Evolutionary conservation across 2,113 vertebrate species (phyloP).

Genomic region (Myanophis thanlyinensis): DNA sequence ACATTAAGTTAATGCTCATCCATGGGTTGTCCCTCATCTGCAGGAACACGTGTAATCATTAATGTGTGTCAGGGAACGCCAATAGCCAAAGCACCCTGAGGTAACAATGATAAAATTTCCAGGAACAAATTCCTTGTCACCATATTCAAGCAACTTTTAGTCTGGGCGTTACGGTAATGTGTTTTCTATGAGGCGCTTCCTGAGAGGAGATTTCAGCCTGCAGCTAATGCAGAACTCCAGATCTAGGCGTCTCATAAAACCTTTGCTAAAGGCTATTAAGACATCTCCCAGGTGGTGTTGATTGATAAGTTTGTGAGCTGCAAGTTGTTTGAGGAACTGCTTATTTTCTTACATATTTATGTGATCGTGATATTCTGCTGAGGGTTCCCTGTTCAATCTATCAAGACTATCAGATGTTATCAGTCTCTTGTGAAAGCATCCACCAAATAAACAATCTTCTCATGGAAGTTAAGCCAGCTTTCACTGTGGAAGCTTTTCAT

Average conservation of each 20-base stretch:
- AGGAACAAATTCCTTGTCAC: background rate
- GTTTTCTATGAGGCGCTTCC: background rate
- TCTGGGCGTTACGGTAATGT: background rate
- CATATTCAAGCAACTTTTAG: background rate
- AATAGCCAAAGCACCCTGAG: background rate
- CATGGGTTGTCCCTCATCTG: background rate
- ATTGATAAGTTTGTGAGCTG: background rate
- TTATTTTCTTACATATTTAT: background rate
- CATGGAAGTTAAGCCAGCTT: background rate
- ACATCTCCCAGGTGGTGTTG: background rate
- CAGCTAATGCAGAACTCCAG: background rate
- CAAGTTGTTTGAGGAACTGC: background rate
- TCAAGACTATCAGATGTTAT: background rate
- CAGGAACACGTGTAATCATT: background rate
- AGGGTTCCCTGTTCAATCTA: background rate
- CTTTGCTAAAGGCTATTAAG: background rate
- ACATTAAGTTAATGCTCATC: background rate
- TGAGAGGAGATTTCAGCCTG: background rate
- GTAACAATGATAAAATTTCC: background rate
- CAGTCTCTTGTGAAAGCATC: background rate
- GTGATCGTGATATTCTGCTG: background rate
- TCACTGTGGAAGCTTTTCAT: background rate
- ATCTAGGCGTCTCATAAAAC: background rate
- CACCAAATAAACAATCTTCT: background rate
- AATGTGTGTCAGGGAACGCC: background rate